Percentiles rank a stretch among this genome's conserved stretches.
Evolutionary conservation across 1,140 invertebrate genomes (phyloP).

Genomic region (Heliconius hermathena): DNA sequence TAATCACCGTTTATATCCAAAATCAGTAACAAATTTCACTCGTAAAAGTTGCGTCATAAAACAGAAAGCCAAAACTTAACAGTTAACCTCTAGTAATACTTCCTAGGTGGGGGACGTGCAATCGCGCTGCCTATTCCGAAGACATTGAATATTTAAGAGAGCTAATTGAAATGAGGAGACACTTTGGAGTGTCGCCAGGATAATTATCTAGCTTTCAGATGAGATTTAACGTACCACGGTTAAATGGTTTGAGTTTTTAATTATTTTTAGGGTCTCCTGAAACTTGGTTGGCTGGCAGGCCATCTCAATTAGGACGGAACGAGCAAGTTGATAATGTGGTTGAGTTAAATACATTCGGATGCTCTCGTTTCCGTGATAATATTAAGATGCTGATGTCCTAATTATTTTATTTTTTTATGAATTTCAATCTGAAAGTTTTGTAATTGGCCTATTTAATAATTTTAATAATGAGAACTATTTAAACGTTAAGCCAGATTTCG

Average conservation of each 20-base stretch:
- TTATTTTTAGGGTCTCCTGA: constrained; percentile 63
- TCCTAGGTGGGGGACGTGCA: constrained; percentile 58
- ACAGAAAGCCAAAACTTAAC: constrained; percentile 65
- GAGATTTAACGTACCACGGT: constrained; percentile 78
- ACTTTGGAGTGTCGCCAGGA: constrained; percentile 79
- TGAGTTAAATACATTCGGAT: constrained; percentile 27
- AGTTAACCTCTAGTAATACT: constrained; percentile 75
- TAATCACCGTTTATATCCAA: constrained; percentile 40
- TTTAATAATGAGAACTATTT: not conserved
- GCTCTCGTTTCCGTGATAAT: not conserved
- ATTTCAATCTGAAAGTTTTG: not conserved
- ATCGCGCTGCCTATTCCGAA: constrained; percentile 78
- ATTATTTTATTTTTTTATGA: not conserved
- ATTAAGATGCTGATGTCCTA: constrained; percentile 2
- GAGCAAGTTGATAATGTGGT: constrained; percentile 38
- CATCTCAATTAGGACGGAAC: constrained; percentile 49
- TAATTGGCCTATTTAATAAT: not conserved
- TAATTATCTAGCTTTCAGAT: constrained; percentile 78
- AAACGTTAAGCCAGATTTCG: too few relatives aligned
- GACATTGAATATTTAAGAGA: constrained; percentile 81
- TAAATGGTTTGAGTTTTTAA: constrained; percentile 73
- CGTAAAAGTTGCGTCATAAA: constrained; percentile 63
- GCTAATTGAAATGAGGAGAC: constrained; percentile 80
- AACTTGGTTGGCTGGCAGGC: constrained; percentile 50
- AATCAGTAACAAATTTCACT: constrained; percentile 48